Conservation (phyloP, 2,888 invertebrate genomes). For the Trichogramma dendrolimi region DNA sequence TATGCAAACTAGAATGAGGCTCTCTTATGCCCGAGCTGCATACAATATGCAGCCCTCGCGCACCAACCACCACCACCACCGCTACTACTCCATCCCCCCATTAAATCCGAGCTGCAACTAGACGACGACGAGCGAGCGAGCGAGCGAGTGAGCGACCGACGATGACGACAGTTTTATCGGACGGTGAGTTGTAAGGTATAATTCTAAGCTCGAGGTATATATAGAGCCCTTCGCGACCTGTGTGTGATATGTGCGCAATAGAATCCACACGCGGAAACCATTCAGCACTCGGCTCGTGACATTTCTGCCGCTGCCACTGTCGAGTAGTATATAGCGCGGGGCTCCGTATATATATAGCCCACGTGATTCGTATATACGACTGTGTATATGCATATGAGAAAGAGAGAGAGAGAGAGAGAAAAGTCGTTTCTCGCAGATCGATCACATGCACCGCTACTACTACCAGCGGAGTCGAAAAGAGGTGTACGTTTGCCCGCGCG, state of each 20-base stretch:
- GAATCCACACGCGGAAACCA: constrained; percentile 16
- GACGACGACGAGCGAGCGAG: neutral
- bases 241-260: too few relatives aligned
- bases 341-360: constrained; percentile 9
- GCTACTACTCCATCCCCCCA: too few relatives aligned
- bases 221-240: neutral
- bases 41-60: too few relatives aligned
- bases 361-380: too few relatives aligned
- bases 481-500: neutral
- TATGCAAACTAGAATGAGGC: too few relatives aligned
- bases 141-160: neutral
- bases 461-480: neutral
- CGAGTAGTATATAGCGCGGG: constrained; percentile 15
- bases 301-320: constrained; percentile 5
- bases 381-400: neutral
- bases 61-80: too few relatives aligned
- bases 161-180: constrained; percentile 15
- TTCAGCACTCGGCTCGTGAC: constrained; percentile 15
- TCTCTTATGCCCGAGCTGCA: too few relatives aligned
- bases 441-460: too few relatives aligned
- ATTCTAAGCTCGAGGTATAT: neutral
- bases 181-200: too few relatives aligned
- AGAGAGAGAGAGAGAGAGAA: too few relatives aligned
- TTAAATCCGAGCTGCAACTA: neutral
- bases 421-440: too few relatives aligned